Percentiles rank a stretch among this genome's conserved stretches.
These are phyloP conservation scores for Pollicipes pollicipes DNA, from an alignment of 1,140 invertebrate genomes.

Conservation along the genomic window DNA sequence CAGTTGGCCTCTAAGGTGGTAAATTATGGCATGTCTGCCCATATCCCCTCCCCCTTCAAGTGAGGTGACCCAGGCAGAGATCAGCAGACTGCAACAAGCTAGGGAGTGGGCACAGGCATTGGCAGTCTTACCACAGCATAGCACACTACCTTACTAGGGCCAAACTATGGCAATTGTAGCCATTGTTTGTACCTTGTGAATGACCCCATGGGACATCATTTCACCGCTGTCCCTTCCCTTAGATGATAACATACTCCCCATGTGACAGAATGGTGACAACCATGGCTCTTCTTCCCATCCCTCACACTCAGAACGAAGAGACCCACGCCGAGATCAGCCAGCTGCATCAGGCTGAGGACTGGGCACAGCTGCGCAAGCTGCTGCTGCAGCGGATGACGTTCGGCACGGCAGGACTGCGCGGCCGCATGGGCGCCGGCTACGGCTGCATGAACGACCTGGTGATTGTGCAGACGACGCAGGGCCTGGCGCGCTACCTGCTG, in stretches of 20 bases:
- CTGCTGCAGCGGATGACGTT: conserved; percentile 52
- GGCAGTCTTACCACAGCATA: too few species aligned
- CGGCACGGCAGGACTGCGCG: conserved; percentile 78
- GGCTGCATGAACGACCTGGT: conserved; percentile 93
- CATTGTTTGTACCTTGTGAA: background rate
- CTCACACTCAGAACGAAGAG: background rate
- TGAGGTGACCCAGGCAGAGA: too few species aligned
- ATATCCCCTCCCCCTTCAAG: too few species aligned
- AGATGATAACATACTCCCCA: too few species aligned
- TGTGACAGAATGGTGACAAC: too few species aligned
- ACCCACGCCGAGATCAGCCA: background rate
- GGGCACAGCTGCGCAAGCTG: background rate
- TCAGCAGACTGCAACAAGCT: too few species aligned
- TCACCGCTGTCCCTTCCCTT: background rate
- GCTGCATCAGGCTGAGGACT: background rate
- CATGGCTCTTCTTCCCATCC: background rate
- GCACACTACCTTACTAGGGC: too few species aligned
- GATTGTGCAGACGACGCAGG: conserved; percentile 89
- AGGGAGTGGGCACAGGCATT: too few species aligned
- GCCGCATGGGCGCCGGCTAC: conserved; percentile 80
- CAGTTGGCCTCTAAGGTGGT: too few species aligned
- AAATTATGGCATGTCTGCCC: too few species aligned
- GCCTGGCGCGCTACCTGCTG: conserved; percentile 60
- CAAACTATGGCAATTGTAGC: too few species aligned
- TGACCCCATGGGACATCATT: conserved; percentile 8